These are phyloP conservation scores for Emydoidea blandingii DNA, from an alignment of 2,797 vertebrate genomes.

Conservation along the genomic window DNA sequence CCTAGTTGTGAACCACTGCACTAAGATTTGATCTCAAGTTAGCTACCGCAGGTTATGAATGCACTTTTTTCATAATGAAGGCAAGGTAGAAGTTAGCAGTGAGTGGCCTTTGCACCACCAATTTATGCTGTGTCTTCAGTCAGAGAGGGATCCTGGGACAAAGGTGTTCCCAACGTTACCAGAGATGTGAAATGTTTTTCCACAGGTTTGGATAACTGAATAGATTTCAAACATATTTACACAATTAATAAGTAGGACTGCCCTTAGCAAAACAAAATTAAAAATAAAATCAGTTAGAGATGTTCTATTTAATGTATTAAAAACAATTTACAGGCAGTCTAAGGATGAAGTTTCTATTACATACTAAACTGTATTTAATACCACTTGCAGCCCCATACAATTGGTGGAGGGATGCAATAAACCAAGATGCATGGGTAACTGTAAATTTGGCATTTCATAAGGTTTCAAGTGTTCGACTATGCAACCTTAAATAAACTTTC, in stretches of 20 bases:
- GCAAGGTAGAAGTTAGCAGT: rapidly evolving
- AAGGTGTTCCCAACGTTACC: neutral
- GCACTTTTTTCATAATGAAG: neutral
- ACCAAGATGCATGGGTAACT: constrained; percentile 60
- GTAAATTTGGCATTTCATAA: constrained; percentile 28
- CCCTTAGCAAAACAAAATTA: neutral
- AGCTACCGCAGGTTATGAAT: neutral
- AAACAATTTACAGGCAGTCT: constrained; percentile 53
- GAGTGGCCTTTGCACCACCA: neutral
- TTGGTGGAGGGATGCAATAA: constrained; percentile 70
- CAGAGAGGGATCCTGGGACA: constrained; percentile 29
- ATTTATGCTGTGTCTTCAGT: neutral
- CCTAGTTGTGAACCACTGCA: too few relatives aligned
- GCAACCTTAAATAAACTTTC: constrained; percentile 29
- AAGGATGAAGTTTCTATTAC: constrained; percentile 47
- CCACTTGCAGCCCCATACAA: constrained; percentile 63
- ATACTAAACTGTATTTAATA: constrained; percentile 53
- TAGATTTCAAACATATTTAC: neutral
- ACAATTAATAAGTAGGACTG: neutral
- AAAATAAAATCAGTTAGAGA: neutral
- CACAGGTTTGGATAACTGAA: neutral
- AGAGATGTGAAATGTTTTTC: neutral
- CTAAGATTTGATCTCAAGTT: neutral
- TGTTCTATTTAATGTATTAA: neutral
- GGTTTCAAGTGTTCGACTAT: neutral